Conservation (phyloP, 2,797 vertebrate species). For the Crypturellus tataupa region DNA sequence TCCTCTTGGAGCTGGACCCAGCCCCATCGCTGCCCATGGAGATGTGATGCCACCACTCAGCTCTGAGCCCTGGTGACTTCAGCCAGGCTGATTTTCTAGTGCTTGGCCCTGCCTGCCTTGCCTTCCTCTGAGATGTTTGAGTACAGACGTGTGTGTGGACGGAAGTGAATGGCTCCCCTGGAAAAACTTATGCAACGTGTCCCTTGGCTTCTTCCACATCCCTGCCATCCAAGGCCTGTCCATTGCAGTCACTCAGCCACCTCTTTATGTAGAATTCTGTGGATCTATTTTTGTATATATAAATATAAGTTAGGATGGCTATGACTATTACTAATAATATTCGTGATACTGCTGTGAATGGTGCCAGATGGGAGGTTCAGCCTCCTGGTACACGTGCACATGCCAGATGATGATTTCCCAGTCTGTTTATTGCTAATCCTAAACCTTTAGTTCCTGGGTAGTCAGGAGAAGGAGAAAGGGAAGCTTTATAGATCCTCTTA, state of each 20-base stretch:
- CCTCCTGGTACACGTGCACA: conserved; percentile 80
- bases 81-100: rapidly evolving
- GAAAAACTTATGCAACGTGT: conserved; percentile 43
- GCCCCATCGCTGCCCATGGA: background rate
- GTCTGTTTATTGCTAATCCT: conserved; percentile 37
- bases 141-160: background rate
- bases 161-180: background rate
- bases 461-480: background rate
- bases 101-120: background rate
- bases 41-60: background rate
- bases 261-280: conserved; percentile 86
- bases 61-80: rapidly evolving
- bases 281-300: conserved; percentile 94
- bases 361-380: conserved; percentile 80
- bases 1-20: background rate
- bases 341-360: conserved; percentile 76
- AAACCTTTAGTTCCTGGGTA: conserved; percentile 18
- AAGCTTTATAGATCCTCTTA: background rate
- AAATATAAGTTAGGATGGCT: conserved; percentile 84
- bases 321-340: conserved; percentile 82
- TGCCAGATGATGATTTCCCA: conserved; percentile 57
- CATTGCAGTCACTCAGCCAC: background rate
- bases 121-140: background rate
- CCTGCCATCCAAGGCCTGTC: background rate
- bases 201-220: conserved; percentile 39